Evolutionary conservation across 2,888 invertebrate genomes (phyloP).

Genomic region (Hoplodrina blanda): DNA sequence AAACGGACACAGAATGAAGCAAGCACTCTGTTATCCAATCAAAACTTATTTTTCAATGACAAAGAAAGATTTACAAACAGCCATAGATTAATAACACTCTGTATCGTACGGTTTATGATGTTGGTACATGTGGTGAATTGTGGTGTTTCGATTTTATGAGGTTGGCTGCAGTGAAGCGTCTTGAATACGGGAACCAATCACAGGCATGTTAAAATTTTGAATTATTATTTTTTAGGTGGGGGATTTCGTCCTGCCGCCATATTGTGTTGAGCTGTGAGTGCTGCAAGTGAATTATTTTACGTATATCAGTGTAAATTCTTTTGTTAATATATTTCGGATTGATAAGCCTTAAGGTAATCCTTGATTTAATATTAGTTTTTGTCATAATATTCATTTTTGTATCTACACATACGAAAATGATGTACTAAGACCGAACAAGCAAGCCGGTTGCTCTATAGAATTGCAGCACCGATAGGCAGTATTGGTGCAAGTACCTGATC

Average conservation of each 20-base stretch:
- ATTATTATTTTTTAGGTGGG: conserved; percentile 87
- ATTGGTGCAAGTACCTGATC: conserved; percentile 30
- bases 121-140: conserved; percentile 47
- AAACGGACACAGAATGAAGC: no score
- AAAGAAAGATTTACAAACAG: no score
- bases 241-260: conserved; percentile 89
- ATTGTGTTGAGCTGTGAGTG: conserved; percentile 90
- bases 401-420: conserved; percentile 48
- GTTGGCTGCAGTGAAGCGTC: conserved; percentile 83
- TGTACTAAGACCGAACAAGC: conserved; percentile 49
- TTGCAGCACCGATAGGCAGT: conserved; percentile 60
- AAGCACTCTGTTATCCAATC: no score
- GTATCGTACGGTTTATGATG: conserved; percentile 14
- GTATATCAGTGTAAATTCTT: conserved; percentile 84
- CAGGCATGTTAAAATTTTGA: conserved; percentile 81
- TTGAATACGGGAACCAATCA: conserved; percentile 80
- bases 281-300: conserved; percentile 84
- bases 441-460: conserved; percentile 58
- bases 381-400: conserved; percentile 72
- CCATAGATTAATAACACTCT: no score
- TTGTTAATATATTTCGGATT: conserved; percentile 83
- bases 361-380: conserved; percentile 82
- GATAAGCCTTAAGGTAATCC: conserved; percentile 83
- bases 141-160: conserved; percentile 19
- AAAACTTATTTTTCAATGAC: no score